A percentile compares a stretch with the other conserved stretches of the same genome.
phyloP scores from a whole-genome alignment of 2,797 vertebrate species.

The Morus bassanus region DNA sequence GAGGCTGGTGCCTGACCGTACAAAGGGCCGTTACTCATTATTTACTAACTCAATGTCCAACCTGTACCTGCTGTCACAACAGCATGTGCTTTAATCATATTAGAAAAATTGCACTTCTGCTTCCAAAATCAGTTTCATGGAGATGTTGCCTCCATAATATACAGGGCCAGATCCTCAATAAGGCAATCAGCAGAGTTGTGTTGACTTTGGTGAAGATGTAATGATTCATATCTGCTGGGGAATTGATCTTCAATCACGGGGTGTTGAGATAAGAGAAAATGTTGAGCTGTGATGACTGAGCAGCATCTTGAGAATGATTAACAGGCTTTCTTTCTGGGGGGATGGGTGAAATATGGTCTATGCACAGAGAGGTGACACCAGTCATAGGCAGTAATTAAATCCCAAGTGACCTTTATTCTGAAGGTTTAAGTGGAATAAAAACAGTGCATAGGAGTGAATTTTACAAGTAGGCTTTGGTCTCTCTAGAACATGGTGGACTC shows the following conservation, averaged over 20 bases:
- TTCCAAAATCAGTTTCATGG: constrained; percentile 53
- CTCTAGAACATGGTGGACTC: not conserved
- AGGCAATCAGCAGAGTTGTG: constrained; percentile 8
- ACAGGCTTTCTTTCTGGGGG: not conserved
- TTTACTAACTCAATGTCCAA: constrained; percentile 28
- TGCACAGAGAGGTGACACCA: not conserved
- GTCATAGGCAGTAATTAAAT: constrained; percentile 9
- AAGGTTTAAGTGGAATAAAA: not conserved
- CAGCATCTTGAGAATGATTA: constrained; percentile 28
- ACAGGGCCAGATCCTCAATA: constrained; percentile 13
- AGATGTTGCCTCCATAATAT: constrained; percentile 12
- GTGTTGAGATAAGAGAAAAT: not conserved
- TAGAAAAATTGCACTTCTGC: constrained; percentile 36
- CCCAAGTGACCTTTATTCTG: not conserved
- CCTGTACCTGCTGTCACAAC: constrained; percentile 27
- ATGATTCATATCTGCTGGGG: constrained; percentile 9
- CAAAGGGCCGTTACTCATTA: constrained; percentile 7
- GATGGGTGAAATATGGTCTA: not conserved
- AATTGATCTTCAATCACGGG: not conserved
- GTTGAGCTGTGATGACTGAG: constrained; percentile 23
- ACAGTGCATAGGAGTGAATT: not conserved
- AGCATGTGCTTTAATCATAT: constrained; percentile 28
- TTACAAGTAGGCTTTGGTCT: not conserved
- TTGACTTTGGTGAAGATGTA: constrained; percentile 36
- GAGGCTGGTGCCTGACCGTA: not conserved